Base-by-base conservation (phyloP, 2,888 invertebrate genomes). In the Nephrotoma flavescens region DNA sequence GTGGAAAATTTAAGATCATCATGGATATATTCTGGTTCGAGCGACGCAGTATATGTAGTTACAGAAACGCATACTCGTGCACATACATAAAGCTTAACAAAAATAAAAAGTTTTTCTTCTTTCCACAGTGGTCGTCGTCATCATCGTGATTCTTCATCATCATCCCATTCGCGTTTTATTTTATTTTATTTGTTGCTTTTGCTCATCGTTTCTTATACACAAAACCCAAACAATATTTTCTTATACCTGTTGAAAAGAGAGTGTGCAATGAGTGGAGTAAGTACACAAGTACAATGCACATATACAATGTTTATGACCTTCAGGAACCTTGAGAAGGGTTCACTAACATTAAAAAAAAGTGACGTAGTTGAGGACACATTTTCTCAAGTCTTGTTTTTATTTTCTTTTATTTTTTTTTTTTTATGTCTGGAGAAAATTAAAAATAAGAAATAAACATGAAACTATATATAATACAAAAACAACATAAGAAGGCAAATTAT, bases 261-360 rank as follows among this genome's bases (percentile, higher is more conserved):
- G 71, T 71, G 84, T 84, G 84, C 84, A 84, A 42, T 84, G 84
- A 84, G 84, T 41, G 41, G 41, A 84, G 42, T 84, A 84, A 84
- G 84, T 84, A 84, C 84, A 84, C 42, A 41, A 84, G 83, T 84
- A 84, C 41, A 84, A 42, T 84, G 84, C 42, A 42, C 84, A 84
- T 84, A 84, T 9, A 84, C 84, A 84, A 84, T 84, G 84, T 84
- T 52, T 86, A 52, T 86, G 86, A 86, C 86, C 86, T 86, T 86
- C 86, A 86, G 52, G 86, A 86, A 86, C 86, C 86, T 86, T 86
- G 86, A 42, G 52, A 52, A 86, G 41, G 86, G 86, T 86, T 86
- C 86, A 86, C 86, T 86, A 86, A 86, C 86, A 86, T 52, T 57
- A 86, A 71, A 31, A 31, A n/a, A 31, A 85, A 44, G 42, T 86